Conservation (phyloP, 1,140 invertebrate genomes). For the Eufriesea mexicana region DNA sequence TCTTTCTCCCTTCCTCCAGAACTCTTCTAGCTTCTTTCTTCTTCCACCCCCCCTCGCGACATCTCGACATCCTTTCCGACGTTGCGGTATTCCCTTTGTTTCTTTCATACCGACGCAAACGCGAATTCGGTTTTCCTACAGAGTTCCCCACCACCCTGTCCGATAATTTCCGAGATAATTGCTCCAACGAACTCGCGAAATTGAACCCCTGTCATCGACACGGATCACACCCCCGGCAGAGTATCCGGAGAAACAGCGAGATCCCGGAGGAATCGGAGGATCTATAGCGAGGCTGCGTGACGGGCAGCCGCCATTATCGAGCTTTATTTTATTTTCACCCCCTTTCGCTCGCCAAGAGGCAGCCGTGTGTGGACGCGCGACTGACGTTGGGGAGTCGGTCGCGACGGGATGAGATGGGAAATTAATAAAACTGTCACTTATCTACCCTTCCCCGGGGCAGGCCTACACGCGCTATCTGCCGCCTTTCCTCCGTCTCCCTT, state of each 20-base stretch:
- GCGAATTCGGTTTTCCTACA: no score
- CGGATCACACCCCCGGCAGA: no score
- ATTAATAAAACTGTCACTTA: slow-evolving; percentile 90
- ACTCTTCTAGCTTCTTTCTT: slow-evolving; percentile 38
- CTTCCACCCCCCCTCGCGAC: slow-evolving; percentile 11
- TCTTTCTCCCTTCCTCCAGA: slow-evolving; percentile 52
- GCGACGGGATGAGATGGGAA: slow-evolving; percentile 83
- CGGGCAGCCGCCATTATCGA: slow-evolving; percentile 74
- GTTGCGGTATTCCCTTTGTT: neutral
- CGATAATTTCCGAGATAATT: no score
- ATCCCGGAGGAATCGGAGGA: slow-evolving; percentile 23
- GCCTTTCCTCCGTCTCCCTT: slow-evolving; percentile 55
- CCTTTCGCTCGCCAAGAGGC: neutral
- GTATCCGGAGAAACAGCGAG: neutral
- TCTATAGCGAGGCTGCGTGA: slow-evolving; percentile 57
- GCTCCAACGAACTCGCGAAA: no score
- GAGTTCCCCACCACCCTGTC: no score
- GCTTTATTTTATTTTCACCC: slow-evolving; percentile 72
- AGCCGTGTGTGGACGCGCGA: slow-evolving; percentile 64
- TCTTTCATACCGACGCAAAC: neutral
- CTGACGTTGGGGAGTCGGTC: slow-evolving; percentile 64
- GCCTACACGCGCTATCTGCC: slow-evolving; percentile 62
- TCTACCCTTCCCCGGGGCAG: slow-evolving; percentile 77
- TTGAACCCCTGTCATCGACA: no score
- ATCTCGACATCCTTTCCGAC: neutral